Conservation (phyloP, 2,113 vertebrate species). For the Pantherophis guttatus region DNA sequence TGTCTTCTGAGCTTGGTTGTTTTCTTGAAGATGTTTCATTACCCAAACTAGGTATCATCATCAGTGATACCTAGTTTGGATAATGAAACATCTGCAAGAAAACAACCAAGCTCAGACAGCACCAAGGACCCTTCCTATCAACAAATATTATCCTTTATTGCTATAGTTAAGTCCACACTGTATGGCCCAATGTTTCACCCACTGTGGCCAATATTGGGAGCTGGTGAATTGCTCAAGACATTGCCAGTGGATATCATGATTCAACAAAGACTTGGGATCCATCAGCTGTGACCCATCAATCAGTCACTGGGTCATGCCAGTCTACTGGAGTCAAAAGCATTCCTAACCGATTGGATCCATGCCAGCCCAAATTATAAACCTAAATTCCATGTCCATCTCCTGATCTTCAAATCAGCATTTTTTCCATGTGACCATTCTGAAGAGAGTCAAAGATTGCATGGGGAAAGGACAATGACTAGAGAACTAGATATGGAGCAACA, state of each 20-base stretch:
- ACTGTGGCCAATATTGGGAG: background rate
- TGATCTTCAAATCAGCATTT: background rate
- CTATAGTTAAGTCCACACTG: background rate
- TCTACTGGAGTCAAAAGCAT: background rate
- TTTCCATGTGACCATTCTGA: background rate
- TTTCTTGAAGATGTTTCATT: background rate
- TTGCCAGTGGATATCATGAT: background rate
- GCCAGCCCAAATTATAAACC: background rate
- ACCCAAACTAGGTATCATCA: background rate
- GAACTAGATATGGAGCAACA: background rate
- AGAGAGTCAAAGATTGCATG: background rate
- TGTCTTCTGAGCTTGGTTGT: background rate
- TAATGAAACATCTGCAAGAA: background rate
- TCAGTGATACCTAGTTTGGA: background rate
- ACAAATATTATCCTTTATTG: background rate
- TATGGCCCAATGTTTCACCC: background rate
- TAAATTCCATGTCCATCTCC: background rate
- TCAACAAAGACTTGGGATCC: background rate
- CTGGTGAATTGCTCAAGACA: background rate
- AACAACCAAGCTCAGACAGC: background rate
- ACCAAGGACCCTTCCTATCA: background rate
- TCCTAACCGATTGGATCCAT: background rate
- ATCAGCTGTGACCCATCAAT: background rate
- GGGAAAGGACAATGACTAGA: background rate
- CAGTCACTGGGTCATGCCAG: background rate